Conservation (phyloP, 2,113 vertebrate species). For the Trinectes maculatus region DNA sequence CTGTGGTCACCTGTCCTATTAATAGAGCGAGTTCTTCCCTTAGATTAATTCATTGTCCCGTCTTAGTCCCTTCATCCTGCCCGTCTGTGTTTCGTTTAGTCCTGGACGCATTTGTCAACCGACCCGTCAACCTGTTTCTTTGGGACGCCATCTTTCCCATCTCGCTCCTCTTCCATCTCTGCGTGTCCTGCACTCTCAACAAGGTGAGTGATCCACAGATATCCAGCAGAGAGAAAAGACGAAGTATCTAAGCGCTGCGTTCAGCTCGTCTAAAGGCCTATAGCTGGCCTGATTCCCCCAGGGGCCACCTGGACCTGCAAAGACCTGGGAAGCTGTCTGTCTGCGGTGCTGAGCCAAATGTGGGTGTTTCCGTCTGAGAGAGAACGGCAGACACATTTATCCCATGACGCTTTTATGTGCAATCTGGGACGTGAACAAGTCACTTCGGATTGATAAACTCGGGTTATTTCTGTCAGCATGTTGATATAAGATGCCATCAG, state of each 20-base stretch:
- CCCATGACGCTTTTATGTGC: slow-evolving; percentile 26
- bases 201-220: slow-evolving; percentile 48
- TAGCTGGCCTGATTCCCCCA: slow-evolving; percentile 17
- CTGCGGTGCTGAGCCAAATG: slow-evolving; percentile 31
- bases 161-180: slow-evolving; percentile 9
- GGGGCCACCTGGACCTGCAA: slow-evolving; percentile 30
- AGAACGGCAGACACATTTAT: slow-evolving; percentile 16
- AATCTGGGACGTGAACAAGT: slow-evolving; percentile 25
- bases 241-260: slow-evolving; percentile 49
- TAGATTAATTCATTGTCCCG: slow-evolving; percentile 39
- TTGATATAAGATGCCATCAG: slow-evolving; percentile 8
- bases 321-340: slow-evolving; percentile 28
- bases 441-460: slow-evolving; percentile 39
- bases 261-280: slow-evolving; percentile 36
- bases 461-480: slow-evolving; percentile 28
- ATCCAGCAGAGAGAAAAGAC: slow-evolving; percentile 54
- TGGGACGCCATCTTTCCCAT: neutral
- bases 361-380: slow-evolving; percentile 31
- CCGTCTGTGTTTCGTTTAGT: slow-evolving; percentile 13
- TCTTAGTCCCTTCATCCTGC: slow-evolving; percentile 10
- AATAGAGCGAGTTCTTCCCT: slow-evolving; percentile 74
- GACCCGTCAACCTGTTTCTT: neutral
- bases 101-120: slow-evolving; percentile 3
- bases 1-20: slow-evolving; percentile 75
- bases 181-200: slow-evolving; percentile 24